Percentiles rank a stretch among this genome's conserved stretches.
Evolutionary conservation across 2,113 vertebrate species (phyloP).

Genomic region (Ranitomeya imitator): DNA sequence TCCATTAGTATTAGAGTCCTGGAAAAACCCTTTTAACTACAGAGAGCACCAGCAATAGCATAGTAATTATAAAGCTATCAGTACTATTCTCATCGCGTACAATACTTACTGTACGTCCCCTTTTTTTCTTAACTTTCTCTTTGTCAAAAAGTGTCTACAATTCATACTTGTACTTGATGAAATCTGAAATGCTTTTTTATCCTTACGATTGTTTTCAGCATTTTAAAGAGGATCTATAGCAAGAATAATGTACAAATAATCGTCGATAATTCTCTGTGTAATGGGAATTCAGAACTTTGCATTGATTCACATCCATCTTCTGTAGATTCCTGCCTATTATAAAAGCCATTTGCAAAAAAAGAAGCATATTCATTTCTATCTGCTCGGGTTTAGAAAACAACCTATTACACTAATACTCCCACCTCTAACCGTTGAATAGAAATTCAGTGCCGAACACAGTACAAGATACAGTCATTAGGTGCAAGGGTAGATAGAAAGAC

Average conservation of each 20-base stretch:
- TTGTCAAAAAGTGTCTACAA: not conserved
- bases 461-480: too few species aligned
- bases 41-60: too few species aligned
- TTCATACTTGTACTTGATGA: not conserved
- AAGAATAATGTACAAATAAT: not conserved
- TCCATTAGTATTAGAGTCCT: too few species aligned
- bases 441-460: not conserved
- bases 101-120: not conserved
- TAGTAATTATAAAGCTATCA: not conserved
- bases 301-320: conserved; percentile 2
- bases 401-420: not conserved
- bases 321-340: not conserved
- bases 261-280: not conserved
- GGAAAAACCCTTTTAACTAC: too few species aligned
- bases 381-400: not conserved
- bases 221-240: not conserved
- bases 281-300: not conserved
- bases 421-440: not conserved
- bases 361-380: not conserved
- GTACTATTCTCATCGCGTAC: not conserved
- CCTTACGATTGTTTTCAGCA: not conserved
- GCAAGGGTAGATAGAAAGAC: too few species aligned
- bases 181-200: conserved; percentile 4
- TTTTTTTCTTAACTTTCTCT: not conserved
- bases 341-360: conserved; percentile 7